Evolutionary conservation across 2,797 vertebrate species (phyloP).

Genomic region (Poecilia picta): DNA sequence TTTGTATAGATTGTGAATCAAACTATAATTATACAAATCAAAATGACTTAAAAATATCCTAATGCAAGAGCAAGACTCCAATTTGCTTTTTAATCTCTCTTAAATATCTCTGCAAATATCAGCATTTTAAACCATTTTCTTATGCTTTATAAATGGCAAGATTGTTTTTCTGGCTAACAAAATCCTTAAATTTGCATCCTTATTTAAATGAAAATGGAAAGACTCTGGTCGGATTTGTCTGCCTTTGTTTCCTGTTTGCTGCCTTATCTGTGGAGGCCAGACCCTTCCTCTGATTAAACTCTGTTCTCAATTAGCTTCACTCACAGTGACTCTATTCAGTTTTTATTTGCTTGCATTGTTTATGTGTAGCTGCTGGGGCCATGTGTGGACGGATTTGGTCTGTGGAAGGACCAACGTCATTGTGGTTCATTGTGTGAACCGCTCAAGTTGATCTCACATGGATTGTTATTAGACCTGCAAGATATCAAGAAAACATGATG

Average conservation of each 20-base stretch:
- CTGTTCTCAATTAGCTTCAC: constrained; percentile 22
- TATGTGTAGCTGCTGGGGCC: background rate
- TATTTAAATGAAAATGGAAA: constrained; percentile 26
- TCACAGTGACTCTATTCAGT: constrained; percentile 8
- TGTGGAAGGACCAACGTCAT: background rate
- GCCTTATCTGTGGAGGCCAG: constrained; percentile 66
- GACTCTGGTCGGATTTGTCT: constrained; percentile 39
- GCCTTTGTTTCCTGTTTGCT: constrained; percentile 30
- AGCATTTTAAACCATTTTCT: background rate
- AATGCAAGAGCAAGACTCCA: background rate
- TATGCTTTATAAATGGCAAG: constrained; percentile 12
- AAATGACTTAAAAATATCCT: background rate
- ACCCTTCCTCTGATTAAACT: constrained; percentile 49
- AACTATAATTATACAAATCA: background rate
- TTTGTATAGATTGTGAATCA: background rate
- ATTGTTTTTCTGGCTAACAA: constrained; percentile 29
- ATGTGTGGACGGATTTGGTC: constrained; percentile 26
- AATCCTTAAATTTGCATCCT: constrained; percentile 31
- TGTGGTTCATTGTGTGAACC: constrained; percentile 11
- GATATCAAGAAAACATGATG: background rate
- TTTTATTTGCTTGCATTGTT: background rate
- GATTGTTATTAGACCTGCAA: constrained; percentile 23
- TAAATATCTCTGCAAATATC: background rate
- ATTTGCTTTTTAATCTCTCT: background rate
- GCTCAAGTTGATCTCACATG: constrained; percentile 10